Evolutionary conservation across 2,888 invertebrate genomes (phyloP).

Genomic region (Pollenia griseotomentosa): DNA sequence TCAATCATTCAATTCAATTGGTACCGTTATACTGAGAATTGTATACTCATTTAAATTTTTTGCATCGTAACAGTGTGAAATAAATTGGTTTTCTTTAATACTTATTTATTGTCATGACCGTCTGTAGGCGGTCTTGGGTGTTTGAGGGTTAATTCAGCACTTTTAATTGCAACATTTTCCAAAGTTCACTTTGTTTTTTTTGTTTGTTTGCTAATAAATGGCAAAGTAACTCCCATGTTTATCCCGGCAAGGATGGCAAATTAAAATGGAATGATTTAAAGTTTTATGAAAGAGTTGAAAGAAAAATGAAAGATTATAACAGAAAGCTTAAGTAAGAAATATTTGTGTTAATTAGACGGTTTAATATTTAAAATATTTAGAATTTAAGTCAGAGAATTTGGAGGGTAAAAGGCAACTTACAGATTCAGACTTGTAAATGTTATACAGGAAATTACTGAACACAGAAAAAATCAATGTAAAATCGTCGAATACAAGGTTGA

Average conservation of each 20-base stretch:
- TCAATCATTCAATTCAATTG: no score
- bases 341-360: not conserved
- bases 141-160: slow-evolving; percentile 71
- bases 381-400: not conserved
- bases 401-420: no score
- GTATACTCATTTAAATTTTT: no score
- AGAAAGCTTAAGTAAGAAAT: not conserved
- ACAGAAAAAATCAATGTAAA: no score
- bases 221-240: slow-evolving; percentile 36
- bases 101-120: no score
- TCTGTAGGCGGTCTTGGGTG: no score
- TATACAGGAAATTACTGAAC: no score
- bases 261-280: not conserved
- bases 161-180: slow-evolving; percentile 71
- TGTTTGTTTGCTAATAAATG: slow-evolving; percentile 18
- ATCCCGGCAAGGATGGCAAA: not conserved
- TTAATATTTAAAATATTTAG: not conserved
- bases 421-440: no score
- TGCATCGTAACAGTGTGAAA: no score
- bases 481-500: no score
- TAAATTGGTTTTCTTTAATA: no score
- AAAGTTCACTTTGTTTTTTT: slow-evolving; percentile 27
- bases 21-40: no score
- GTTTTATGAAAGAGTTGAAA: not conserved
- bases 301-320: not conserved